Evolutionary conservation across 1,140 invertebrate genomes (phyloP).

Genomic region (Ericerus pela): DNA sequence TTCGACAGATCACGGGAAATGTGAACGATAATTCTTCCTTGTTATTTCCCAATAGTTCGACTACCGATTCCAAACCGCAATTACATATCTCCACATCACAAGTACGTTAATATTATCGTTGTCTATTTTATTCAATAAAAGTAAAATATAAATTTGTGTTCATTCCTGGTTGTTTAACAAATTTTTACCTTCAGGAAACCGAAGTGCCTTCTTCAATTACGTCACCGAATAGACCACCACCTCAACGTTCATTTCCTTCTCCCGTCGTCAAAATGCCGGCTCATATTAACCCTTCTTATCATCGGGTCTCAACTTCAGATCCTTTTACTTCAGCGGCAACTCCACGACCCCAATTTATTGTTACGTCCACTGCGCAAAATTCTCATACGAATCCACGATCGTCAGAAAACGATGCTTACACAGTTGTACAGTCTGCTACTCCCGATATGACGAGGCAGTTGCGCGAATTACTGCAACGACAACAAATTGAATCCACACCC

Average conservation of each 20-base stretch:
- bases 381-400: not conserved
- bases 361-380: not conserved
- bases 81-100: not conserved
- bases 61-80: not conserved
- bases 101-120: not conserved
- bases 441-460: constrained; percentile 41
- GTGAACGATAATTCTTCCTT: not conserved
- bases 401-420: not conserved
- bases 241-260: not conserved
- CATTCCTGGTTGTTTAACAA: not conserved
- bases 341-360: not conserved
- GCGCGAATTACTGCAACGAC: constrained; percentile 64
- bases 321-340: not conserved
- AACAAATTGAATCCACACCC: constrained; percentile 37
- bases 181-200: not conserved
- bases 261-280: not conserved
- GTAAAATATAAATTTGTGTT: not conserved
- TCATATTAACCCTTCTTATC: not conserved
- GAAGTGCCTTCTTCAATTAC: not conserved
- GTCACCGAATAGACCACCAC: not conserved
- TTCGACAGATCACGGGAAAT: constrained; percentile 14
- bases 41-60: not conserved
- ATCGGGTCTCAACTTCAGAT: not conserved
- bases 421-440: constrained; percentile 13
- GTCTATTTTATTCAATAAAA: not conserved